A percentile compares a stretch with the other conserved stretches of the same genome.
Evolutionary conservation across 2,888 invertebrate genomes (phyloP).

Genomic region (Tachina grossa): DNA sequence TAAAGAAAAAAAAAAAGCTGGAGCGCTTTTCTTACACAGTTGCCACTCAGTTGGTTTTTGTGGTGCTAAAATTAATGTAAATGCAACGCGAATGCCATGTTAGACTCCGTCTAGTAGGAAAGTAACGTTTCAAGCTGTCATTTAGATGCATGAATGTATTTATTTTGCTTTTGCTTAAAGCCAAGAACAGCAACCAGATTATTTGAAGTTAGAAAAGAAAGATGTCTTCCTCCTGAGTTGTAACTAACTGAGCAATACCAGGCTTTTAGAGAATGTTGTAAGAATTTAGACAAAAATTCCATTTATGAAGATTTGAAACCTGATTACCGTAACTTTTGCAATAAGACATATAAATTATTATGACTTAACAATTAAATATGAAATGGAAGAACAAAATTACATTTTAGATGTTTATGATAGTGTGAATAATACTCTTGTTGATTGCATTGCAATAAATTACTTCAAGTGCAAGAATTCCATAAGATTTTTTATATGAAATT

Average conservation of each 20-base stretch:
- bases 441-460: constrained; percentile 8
- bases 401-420: neutral
- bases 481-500: neutral
- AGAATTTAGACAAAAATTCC: constrained; percentile 5
- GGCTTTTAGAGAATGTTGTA: constrained; percentile 8
- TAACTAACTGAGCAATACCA: constrained; percentile 4
- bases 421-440: constrained; percentile 13
- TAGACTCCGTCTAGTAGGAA: neutral
- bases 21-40: constrained; percentile 2
- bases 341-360: constrained; percentile 36
- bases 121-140: constrained; percentile 36
- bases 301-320: constrained; percentile 41
- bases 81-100: constrained; percentile 24
- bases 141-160: neutral
- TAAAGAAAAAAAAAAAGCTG: constrained; percentile 12
- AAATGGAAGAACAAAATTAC: neutral
- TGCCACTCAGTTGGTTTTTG: constrained; percentile 13
- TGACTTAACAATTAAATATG: constrained; percentile 4
- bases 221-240: neutral
- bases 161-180: neutral
- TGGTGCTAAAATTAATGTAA: constrained; percentile 37
- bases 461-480: constrained; percentile 20
- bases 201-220: constrained; percentile 12
- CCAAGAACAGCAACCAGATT: neutral
- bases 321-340: constrained; percentile 26